Base-by-base conservation (phyloP, 2,113 vertebrate genomes). In the Eolophus roseicapilla region DNA sequence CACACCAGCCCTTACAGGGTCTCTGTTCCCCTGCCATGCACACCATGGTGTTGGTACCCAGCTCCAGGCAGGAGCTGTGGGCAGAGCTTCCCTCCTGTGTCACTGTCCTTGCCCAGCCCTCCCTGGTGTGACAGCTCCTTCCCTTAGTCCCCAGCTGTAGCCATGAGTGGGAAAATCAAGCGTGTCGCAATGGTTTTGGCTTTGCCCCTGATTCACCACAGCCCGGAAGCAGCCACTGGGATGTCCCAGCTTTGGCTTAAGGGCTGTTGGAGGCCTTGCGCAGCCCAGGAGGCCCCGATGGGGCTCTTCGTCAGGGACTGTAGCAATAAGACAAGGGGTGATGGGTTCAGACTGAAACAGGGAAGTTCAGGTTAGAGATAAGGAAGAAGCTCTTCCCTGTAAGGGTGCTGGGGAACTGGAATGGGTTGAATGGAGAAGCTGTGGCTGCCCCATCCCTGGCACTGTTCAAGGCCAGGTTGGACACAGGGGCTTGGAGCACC, bases 141-240 rank as follows among this genome's bases (percentile, higher is more conserved):
- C 39, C 68, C 63, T 86, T 14, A 5, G 73, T 70, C 18, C 53
- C 55, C 27, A 6, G 2, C 46, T 3, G 10, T 27, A 63, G 46
- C 46, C 10, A 4, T 0, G 3, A 53, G 27, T 57, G 63, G 91
- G 71, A 50, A 90, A 91, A 49, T 16, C 41, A 0, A 0, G 4
- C 3, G 6, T 89, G 81, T 94, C 2, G 11, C 82, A 96, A 95
- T 0, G 11, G 41, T 46, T 92, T 76, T 52, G 73, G 17, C 76
- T 91, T 73, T 67, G 59, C 39, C 69, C 68, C 64, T 92, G 96
- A 96, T 82, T 94, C 92, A 95, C 63, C 1, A 3, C 41, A 47
- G 65, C 79, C 67, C 0, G 0, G 43, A 75, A 76, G 67, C 27
- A 79, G 62, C 1, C 1, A 3, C 80, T 29, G 89, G 68, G 63